Evolutionary conservation across 2,888 invertebrate genomes (phyloP), one percentile per base, ranked within the genome.

Genomic region (Stegana nigrithorax): DNA sequence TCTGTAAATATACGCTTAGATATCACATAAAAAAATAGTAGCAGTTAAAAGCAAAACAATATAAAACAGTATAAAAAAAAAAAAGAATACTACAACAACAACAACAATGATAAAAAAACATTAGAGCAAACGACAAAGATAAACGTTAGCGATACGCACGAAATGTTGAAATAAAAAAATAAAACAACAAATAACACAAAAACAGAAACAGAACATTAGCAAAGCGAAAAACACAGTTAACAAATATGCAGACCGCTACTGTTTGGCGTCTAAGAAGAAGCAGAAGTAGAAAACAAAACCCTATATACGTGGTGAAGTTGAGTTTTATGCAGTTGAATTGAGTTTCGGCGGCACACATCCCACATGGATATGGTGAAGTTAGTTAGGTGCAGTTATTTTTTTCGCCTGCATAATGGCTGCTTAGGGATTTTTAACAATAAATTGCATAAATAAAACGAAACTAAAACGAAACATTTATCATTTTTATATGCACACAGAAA

Each of bases 171-270:
- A 12, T 21, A 21, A 23, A 51, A 51, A 29, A 29, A 29, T 4
- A 19, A 17, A 32, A 32, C n/a, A 32, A 32, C 8, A 32, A 32
- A 32, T 2, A 4, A 44, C 1, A 27, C 2, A 19, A 17, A 14
- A 51, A 2, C n/a, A 51, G 7, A 51, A 51, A 17, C 26, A 51
- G 19, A 29, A 51, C 2, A 1, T 51, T 26, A 19, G 29, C 17
- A 29, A 51, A 51, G 27, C 26, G 17, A 51, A 29, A 51, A 36
- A 36, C 10, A 36, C n/a, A 17, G 47, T 47, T 47, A 47, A 47
- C 47, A 47, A 47, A 47, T 47, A 47, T 47, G 4, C 21, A 47
- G 47, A 21, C 8, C 12, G 47, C 47, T 47, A 47, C 47, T 47
- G 47, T 47, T 47, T 47, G 21, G 25, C 47, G 23, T 23, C 47